phyloP scores from a whole-genome alignment of 2,888 invertebrate species.

The Xylocampa areola region DNA sequence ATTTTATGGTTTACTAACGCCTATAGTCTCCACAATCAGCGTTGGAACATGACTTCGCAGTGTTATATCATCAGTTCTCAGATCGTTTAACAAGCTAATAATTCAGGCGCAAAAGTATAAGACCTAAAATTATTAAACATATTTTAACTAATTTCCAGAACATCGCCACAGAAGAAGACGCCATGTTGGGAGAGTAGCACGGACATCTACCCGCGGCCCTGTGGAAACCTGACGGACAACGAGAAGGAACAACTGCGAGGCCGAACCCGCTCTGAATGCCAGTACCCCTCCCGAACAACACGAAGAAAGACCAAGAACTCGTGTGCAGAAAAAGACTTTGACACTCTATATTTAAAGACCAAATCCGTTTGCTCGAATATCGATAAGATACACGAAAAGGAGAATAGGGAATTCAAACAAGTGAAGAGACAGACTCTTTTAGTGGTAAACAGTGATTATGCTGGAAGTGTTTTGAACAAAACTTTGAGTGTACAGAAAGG shows the following conservation, averaged over 20 bases:
- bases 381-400: conserved; percentile 69
- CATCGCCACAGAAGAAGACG: conserved; percentile 89
- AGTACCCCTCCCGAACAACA: conserved; percentile 81
- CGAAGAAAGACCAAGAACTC: conserved; percentile 74
- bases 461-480: conserved; percentile 88
- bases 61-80: too few species aligned
- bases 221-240: conserved; percentile 94
- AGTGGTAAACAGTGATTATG: conserved; percentile 92
- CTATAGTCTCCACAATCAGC: too few species aligned
- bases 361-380: conserved; percentile 82
- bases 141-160: conserved; percentile 70
- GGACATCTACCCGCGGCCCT: conserved; percentile 94
- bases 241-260: conserved; percentile 92
- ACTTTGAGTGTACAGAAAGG: conserved; percentile 92
- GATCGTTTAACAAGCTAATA: too few species aligned
- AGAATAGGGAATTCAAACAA: conserved; percentile 62
- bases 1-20: too few species aligned
- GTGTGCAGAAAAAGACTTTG: conserved; percentile 93
- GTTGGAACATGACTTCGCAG: too few species aligned
- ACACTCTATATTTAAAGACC: conserved; percentile 91
- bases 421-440: conserved; percentile 92
- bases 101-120: too few species aligned
- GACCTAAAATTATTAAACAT: neutral
- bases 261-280: conserved; percentile 92
- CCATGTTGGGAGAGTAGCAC: conserved; percentile 95